Base-by-base conservation (phyloP, 2,888 invertebrate species). In the Polyommatus iphigenia region DNA sequence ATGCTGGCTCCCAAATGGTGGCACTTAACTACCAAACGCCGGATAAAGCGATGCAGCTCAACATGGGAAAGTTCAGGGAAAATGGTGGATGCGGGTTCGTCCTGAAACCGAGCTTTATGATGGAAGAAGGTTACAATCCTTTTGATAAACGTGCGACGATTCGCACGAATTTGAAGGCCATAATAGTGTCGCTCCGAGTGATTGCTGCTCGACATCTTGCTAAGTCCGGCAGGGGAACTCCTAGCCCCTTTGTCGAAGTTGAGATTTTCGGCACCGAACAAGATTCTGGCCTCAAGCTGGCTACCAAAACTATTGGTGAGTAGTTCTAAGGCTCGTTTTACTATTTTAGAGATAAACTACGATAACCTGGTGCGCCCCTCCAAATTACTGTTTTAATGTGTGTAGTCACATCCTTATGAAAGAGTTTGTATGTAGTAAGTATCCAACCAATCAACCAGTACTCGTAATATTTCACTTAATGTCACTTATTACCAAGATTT, bases 1-100 rank as follows among this genome's bases (percentile, higher is more conserved):
- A 98, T 89, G 96, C 96, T 15, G 99, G 99, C 1, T 98, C 97
- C 75, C 99, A 99, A 91, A 98, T 99, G 98, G 98, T 98, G 0
- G 99, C 99, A 0, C 93, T 99, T 4, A 99, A 99, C 91, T 99
- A 98, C 90, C 99, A 99, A 91, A 99, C 99, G 0, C 95, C 96
- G 80, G 99, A 99, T 88, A 98, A 97, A 86, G 95, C 98, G 15
- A 99, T 99, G 99, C 99, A 99, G 90, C 87, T 99, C 13, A 99
- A 99, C 90, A 97, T 97, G 87, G 98, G 98, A 0, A 97, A 97
- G 87, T 99, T 99, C 87, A 94, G 97, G 46, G 97, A 98, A 86
- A 99, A 99, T 86, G 99, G 98, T 0, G 95, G 96, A 54, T 99
- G 98, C 88, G 99, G 99, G 0, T 99, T 97, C 88, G 94, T 99